These are phyloP conservation scores for Heterodera carotae DNA, from an alignment of 1,140 invertebrate species.

Conservation along the genomic window DNA sequence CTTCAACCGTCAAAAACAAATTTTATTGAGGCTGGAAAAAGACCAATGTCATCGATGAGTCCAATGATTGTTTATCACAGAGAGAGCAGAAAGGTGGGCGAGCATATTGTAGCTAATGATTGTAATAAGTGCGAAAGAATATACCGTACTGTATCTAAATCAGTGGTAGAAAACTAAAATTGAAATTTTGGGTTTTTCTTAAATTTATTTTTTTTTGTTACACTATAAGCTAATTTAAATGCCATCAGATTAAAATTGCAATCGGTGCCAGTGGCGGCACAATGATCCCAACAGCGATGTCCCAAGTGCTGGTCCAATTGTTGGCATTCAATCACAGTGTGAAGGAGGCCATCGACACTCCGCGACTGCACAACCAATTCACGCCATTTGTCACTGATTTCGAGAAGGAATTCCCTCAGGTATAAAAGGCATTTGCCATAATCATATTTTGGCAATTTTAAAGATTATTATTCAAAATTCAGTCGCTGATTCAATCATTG, in stretches of 20 bases:
- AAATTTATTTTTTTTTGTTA: no score
- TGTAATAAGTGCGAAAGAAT: no score
- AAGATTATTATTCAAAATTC: slow-evolving; percentile 27
- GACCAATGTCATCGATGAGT: slow-evolving; percentile 86
- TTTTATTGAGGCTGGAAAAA: slow-evolving; percentile 76
- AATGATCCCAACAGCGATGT: slow-evolving; percentile 79
- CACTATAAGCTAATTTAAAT: no score
- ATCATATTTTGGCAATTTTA: background rate
- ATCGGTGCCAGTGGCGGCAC: slow-evolving; percentile 87
- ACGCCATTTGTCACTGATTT: slow-evolving; percentile 78
- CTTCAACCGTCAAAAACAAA: slow-evolving; percentile 76
- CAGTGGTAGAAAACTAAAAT: no score
- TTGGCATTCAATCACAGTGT: slow-evolving; percentile 82
- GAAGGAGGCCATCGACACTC: slow-evolving; percentile 82
- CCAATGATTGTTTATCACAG: slow-evolving; percentile 80
- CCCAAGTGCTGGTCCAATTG: slow-evolving; percentile 76
- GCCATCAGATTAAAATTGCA: slow-evolving; percentile 70
- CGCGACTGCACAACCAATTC: slow-evolving; percentile 87
- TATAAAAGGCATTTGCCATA: slow-evolving; percentile 59
- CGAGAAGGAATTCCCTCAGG: slow-evolving; percentile 76
- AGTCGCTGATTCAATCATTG: slow-evolving; percentile 38
- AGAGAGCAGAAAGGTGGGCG: slow-evolving; percentile 72
- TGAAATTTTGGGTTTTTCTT: no score
- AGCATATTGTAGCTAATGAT: no score
- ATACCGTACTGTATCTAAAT: slow-evolving; percentile 30